Evolutionary conservation across 2,797 vertebrate species (phyloP), one percentile per base, ranked within the genome.

Genomic region (Typhlichthys subterraneus): DNA sequence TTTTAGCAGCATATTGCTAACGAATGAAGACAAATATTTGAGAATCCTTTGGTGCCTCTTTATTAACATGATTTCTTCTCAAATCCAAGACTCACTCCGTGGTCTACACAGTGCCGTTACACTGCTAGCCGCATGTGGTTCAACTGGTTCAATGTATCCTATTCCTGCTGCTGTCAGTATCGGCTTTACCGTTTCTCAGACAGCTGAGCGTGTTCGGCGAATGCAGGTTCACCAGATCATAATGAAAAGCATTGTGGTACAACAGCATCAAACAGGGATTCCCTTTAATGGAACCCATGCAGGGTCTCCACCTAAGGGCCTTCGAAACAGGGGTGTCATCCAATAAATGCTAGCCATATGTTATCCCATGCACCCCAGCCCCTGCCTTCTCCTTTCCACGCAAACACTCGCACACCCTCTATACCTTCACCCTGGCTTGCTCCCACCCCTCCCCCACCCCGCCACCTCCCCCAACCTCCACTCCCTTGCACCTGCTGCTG

Each of bases 401-500:
- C 50, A 17, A 15, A 12, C 31, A 14, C 69, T 61, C 63, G 50
- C 59, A 19, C 57, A 7, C 29, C 63, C 49, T 56, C 38, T 38
- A 8, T 7, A 1, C 53, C 51, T 62, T 54, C 57, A 67, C 62
- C 50, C 64, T 70, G 63, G 62, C 67, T 80, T 68, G 79, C 60
- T 69, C 46, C 62, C 62, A 31, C 73, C 64, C 59, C 50, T 59
- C 53, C 64, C 23, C 54, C 47, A 57, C 65, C 15, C 53, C 42
- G 49, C 48, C 75, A 42, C 45, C 48, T n/a, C 51, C 48, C 48
- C 67, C 13, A 12, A 50, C 61, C 4, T 1, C 59, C 12, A 54
- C 65, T 69, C 72, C 67, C 69, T 73, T 85, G 88, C 88, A 90
- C 88, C 90, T 90, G 90, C 90, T 73, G 86, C 87, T 90, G 87